Evolutionary conservation across 2,888 invertebrate genomes (phyloP).

Genomic region (Azorinus chamasolen): DNA sequence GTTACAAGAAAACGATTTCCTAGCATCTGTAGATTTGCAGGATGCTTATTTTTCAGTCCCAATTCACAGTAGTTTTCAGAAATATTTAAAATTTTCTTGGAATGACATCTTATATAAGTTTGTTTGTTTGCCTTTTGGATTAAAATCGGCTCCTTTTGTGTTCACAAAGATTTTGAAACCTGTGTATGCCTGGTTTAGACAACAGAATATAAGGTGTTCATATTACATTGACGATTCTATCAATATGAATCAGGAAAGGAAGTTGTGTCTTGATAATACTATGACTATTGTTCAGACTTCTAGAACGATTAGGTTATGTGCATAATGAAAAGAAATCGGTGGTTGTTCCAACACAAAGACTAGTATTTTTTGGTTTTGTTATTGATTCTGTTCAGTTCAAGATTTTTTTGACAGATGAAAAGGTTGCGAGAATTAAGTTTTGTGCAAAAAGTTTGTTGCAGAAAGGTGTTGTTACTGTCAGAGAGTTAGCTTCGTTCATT

Average conservation of each 20-base stretch:
- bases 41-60: too few species aligned
- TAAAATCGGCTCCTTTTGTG: too few species aligned
- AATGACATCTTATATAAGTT: too few species aligned
- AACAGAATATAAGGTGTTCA: too few species aligned
- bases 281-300: not conserved
- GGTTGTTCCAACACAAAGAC: too few species aligned
- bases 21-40: too few species aligned
- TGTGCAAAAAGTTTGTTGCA: not conserved
- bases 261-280: not conserved
- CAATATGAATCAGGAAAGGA: constrained; percentile 13
- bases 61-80: constrained; percentile 20
- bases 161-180: too few species aligned
- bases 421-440: constrained; percentile 3
- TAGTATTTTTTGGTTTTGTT: constrained; percentile 27
- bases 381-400: constrained; percentile 19
- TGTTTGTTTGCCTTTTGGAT: too few species aligned
- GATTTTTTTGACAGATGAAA: constrained; percentile 16
- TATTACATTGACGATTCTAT: constrained; percentile 28
- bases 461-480: not conserved
- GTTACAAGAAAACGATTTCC: constrained; percentile 17
- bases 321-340: too few species aligned
- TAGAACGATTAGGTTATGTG: too few species aligned
- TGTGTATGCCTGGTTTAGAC: too few species aligned
- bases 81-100: constrained; percentile 37
- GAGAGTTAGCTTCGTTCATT: constrained; percentile 18